Base-by-base conservation (phyloP, 2,113 vertebrate species). In the Desmodus rotundus region DNA sequence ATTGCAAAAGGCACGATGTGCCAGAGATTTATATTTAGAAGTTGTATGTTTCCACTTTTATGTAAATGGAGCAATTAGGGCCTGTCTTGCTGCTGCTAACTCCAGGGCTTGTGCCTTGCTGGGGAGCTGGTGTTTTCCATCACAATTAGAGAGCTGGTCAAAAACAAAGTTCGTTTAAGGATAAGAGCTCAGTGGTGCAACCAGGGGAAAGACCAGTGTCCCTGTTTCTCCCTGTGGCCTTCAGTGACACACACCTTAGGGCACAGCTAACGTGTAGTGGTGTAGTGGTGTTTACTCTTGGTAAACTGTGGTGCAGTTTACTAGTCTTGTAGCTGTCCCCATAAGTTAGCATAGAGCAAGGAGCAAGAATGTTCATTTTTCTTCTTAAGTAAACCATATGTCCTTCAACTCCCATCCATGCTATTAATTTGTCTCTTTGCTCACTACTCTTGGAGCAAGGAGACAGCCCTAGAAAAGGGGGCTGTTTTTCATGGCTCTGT, bases 131-230 rank as follows among this genome's bases (percentile, higher is more conserved):
- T 96, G 94, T 98, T 98, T 98, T 98, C 98, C 97, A 95, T 97
- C 97, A 97, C 96, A 98, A 98, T 98, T 98, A 98, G 97, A 93
- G 98, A 98, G 97, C 96, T 96, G 96, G 97, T 98, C 97, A 98
- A 98, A 98, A 96, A 98, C 97, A 96, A 98, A 98, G 98, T 98
- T 99, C 98, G 87, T 97, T 83, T 98, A 82, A 98, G 98, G 98
- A 98, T 98, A 99, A 97, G 96, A 95, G 88, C 96, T 98, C 13
- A 0, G 45, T 89, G 94, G 97, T 94, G 96, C 84, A 54, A 43
- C 31, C 83, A 84, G 90, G 74, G 80, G 96, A 97, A 96, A 97
- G 87, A 95, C 88, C 78, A 91, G 87, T 72, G 45, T 97, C 96
- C 54, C 68, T 7, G 58, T 94, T 97, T 83, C 84, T 2, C n/a